Base-by-base conservation (phyloP, 2,797 vertebrate genomes). In the Acrocephalus scirpaceus region DNA sequence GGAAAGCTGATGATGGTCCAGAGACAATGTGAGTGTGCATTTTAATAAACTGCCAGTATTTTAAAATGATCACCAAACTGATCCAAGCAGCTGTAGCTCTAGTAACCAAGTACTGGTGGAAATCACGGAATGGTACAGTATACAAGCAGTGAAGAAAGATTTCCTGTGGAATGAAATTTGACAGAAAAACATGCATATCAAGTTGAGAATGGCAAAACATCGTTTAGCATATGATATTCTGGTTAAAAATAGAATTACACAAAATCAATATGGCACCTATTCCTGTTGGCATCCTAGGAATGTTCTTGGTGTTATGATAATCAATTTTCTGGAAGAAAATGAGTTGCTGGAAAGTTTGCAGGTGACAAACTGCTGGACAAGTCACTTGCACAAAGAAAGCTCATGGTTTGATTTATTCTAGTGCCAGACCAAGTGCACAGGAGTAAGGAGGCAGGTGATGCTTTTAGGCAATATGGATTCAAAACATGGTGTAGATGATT, bases 241-340 rank as follows among this genome's bases (percentile, higher is more conserved):
- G 32, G 48, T 78, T 75, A 78, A 92, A 91, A 94, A 88, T 75
- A 90, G 47, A 34, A 34, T 65, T 74, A 69, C 29, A 72, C n/a
- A 86, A 78, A 94, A 84, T 88, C 82, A 90, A 58, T 86, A 80
- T 75, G 83, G 88, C 88, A 88, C 60, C 47, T 84, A n/a, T 44
- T 88, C 42, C 92, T 88, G 8, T 34, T 90, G 73, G 73, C 70
- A 73, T 47, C 65, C 30, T 72, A 54, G 38, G 34, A 32, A 79
- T 77, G 27, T 65, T 82, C 67, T 62, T 86, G 50, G 65, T 85
- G 48, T 69, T 62, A 61, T 5, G 10, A 48, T 58, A 67, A 76
- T 69, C 23, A 57, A 8, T 74, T 88, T 88, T 83, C 42, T 88
- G 66, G 50, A 67, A 17, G 50, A 74, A 92, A 87, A 40, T 34